Evolutionary conservation across 2,113 vertebrate genomes (phyloP).

Genomic region (Equus quagga): DNA sequence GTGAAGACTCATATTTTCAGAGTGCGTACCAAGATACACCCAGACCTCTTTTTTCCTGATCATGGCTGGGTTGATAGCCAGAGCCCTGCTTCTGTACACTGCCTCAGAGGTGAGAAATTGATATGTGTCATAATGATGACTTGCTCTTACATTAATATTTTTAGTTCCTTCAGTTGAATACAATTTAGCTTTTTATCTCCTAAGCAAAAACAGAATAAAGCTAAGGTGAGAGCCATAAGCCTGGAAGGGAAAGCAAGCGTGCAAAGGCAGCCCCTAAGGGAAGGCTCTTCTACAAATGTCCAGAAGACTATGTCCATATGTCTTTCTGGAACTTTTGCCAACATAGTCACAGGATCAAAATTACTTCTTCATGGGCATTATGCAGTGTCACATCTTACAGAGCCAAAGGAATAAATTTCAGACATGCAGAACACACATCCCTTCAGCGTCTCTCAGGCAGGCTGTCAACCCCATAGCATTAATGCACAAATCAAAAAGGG

Average conservation of each 20-base stretch:
- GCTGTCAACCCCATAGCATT: slow-evolving; percentile 60
- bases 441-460: slow-evolving; percentile 53
- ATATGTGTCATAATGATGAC: slow-evolving; percentile 54
- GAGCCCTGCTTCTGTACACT: neutral
- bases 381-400: slow-evolving; percentile 75
- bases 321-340: slow-evolving; percentile 75
- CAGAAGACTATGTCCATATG: slow-evolving; percentile 68
- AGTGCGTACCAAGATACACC: neutral
- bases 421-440: slow-evolving; percentile 62
- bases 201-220: slow-evolving; percentile 53
- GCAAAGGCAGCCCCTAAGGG: neutral
- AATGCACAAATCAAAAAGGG: slow-evolving; percentile 59
- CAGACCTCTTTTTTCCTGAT: neutral
- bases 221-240: neutral
- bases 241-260: neutral
- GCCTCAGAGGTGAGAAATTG: slow-evolving; percentile 64
- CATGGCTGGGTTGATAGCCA: neutral
- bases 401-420: slow-evolving; percentile 78
- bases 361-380: slow-evolving; percentile 72
- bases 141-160: slow-evolving; percentile 66
- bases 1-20: neutral
- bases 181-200: slow-evolving; percentile 46
- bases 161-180: slow-evolving; percentile 46
- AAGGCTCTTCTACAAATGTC: slow-evolving; percentile 43
- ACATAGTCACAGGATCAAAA: slow-evolving; percentile 65